Base-by-base conservation (phyloP, 2,113 vertebrate genomes). In the Chloropsis hardwickii region DNA sequence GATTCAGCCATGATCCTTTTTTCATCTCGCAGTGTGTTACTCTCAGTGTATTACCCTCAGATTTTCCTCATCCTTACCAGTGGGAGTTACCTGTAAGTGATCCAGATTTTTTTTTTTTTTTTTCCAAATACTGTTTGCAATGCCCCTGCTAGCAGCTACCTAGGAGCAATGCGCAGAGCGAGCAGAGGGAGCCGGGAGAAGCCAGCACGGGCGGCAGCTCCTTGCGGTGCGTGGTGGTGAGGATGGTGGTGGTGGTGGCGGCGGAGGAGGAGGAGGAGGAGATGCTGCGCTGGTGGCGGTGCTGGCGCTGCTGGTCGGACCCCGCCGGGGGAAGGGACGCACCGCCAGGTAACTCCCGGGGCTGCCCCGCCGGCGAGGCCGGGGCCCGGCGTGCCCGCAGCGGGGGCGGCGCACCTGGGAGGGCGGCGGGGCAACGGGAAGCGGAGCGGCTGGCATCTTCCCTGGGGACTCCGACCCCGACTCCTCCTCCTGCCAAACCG, bases 11-110 rank as follows among this genome's bases (percentile, higher is more conserved):
- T 99, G 99, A 99, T 99, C 98, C 98, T 99, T 97, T 98, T 99
- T 97, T 99, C 98, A 96, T 98, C 99, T 94, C 99, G 99, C 98
- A 97, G 99, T 98, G 99, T 99, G 92, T 98, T 99, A 97, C 98
- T 99, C 97, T 99, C 99, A 97, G 98, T 99, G 97, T 99, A 99
- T 97, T 99, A 99, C 90, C 99, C 99, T 86, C 99, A 99, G 98
- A 99, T 99, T 97, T 99, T 99, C 98, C 99, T 99, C 97, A 98
- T 99, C 98, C 98, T 99, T 97, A 99, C 99, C 98, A 99, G 99
- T 96, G 98, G 99, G 97, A 99, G 99, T 98, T 99, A 99, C 98
- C 98, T 99, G 98, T 99, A 98, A 99, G 99, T 99, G 88, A 86
- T 67, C 86, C 92, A 61, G 53, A 54, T 88, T 42, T 42, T 79